Conservation (phyloP, 2,113 vertebrate species). For the Phalacrocorax aristotelis region DNA sequence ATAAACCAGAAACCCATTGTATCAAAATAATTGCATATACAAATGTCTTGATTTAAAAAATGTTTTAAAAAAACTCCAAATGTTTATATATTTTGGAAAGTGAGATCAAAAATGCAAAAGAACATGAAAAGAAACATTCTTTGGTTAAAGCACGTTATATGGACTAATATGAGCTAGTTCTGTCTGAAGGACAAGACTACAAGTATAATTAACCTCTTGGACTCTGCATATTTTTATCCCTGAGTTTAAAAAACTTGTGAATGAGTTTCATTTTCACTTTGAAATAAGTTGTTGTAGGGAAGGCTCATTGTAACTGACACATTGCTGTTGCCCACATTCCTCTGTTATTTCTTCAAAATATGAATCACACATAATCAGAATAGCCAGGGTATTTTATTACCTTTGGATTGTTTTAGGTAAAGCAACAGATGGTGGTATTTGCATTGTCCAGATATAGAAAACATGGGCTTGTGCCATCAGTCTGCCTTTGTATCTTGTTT, state of each 20-base stretch:
- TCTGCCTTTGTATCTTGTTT: neutral
- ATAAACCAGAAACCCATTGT: neutral
- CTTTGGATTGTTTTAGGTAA: neutral
- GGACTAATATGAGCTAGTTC: neutral
- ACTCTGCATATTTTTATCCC: neutral
- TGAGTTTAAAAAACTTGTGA: neutral
- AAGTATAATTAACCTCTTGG: neutral
- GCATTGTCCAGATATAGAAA: neutral
- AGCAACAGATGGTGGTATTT: neutral
- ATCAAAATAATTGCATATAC: neutral
- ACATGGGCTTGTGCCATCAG: neutral
- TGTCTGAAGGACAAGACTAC: neutral
- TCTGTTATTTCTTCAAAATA: neutral
- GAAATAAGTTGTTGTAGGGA: neutral
- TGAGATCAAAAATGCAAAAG: neutral
- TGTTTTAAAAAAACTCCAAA: neutral
- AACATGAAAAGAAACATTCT: neutral
- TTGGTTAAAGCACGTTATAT: neutral
- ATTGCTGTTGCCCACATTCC: neutral
- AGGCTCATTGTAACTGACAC: neutral
- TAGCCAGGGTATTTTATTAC: neutral
- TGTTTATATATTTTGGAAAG: neutral
- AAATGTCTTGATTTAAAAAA: neutral
- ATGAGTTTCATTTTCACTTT: constrained; percentile 28
- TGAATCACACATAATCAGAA: neutral